Conservation (phyloP, 2,888 invertebrate species). For the Mythimna vitellina region DNA sequence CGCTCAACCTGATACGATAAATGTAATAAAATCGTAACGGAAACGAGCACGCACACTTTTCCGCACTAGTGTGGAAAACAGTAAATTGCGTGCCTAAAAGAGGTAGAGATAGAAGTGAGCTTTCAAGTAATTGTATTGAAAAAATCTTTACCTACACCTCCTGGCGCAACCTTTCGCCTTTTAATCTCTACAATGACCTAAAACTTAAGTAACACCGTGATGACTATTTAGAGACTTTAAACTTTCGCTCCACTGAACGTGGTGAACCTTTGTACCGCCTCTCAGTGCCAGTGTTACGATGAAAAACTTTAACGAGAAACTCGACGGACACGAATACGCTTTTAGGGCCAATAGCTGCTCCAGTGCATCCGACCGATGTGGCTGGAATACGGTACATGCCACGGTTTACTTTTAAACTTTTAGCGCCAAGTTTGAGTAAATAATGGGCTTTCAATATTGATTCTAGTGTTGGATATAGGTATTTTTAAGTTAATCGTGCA, state of each 20-base stretch:
- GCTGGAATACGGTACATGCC: constrained; percentile 54
- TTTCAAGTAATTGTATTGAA: too few species aligned
- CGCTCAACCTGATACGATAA: too few species aligned
- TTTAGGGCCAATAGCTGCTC: constrained; percentile 75
- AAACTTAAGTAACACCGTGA: constrained; percentile 2
- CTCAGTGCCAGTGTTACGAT: constrained; percentile 56
- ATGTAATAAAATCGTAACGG: too few species aligned
- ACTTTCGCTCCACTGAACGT: constrained; percentile 14
- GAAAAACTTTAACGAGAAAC: constrained; percentile 79
- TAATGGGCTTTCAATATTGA: constrained; percentile 11
- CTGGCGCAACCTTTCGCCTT: too few species aligned
- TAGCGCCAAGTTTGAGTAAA: constrained; percentile 37
- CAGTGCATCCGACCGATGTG: constrained; percentile 63
- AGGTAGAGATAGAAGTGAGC: too few species aligned
- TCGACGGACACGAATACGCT: constrained; percentile 83
- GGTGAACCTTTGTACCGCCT: constrained; percentile 56
- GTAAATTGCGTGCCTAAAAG: too few species aligned
- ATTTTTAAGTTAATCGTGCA: neutral
- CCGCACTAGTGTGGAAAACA: too few species aligned
- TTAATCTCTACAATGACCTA: too few species aligned
- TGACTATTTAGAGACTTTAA: constrained; percentile 26
- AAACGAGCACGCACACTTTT: too few species aligned
- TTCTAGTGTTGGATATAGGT: neutral
- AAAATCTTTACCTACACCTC: too few species aligned
- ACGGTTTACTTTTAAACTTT: constrained; percentile 71